phyloP scores from a whole-genome alignment of 2,888 invertebrate species.

The Schizaphis graminum region DNA sequence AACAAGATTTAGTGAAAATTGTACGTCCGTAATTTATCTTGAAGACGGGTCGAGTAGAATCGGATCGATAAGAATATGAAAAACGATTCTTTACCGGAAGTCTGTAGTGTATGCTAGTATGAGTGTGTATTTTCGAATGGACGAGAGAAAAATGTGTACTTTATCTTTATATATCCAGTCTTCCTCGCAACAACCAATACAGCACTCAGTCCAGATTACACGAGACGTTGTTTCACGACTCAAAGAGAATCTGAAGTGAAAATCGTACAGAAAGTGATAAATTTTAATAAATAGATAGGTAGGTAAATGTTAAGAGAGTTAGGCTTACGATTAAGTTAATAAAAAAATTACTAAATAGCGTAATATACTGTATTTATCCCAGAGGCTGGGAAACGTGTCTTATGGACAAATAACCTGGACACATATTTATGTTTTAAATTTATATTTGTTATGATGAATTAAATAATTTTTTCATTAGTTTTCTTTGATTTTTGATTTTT shows the following conservation, averaged over 20 bases:
- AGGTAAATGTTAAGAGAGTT: neutral
- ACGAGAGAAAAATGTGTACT: neutral
- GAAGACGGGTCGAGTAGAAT: conserved; percentile 42
- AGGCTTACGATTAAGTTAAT: neutral
- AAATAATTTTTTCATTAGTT: neutral
- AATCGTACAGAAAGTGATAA: neutral
- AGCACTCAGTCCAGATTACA: neutral
- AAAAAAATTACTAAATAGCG: neutral
- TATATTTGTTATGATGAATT: neutral
- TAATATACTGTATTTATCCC: neutral
- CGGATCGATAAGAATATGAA: conserved; percentile 62
- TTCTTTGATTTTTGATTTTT: neutral
- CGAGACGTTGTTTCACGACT: neutral
- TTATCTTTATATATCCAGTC: neutral
- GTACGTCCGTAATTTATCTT: conserved; percentile 57
- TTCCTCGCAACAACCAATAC: neutral
- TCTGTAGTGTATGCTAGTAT: neutral
- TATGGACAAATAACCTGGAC: neutral
- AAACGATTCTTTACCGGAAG: conserved; percentile 60
- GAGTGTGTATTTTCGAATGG: neutral
- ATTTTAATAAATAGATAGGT: neutral
- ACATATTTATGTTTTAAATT: neutral
- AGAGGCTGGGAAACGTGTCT: neutral
- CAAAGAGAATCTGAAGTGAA: neutral
- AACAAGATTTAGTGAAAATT: conserved; percentile 56